Base-by-base conservation (phyloP, 2,797 vertebrate genomes). In the Bradypodion pumilum region DNA sequence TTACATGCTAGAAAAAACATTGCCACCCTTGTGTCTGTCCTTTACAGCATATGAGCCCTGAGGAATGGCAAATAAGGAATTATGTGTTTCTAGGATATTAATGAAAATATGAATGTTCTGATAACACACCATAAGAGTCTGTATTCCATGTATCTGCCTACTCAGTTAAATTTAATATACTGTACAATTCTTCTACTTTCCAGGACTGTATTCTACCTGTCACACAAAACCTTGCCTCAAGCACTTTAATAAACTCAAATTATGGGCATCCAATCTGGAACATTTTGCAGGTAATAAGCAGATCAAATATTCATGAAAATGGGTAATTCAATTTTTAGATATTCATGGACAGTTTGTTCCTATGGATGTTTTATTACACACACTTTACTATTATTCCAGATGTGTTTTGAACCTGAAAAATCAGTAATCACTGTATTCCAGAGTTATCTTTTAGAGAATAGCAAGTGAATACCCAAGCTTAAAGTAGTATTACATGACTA, bases 271-370 rank as follows among this genome's bases (percentile, higher is more conserved):
- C 0, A 89, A 87, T 86, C 6, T 56, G 84, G 79, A 90, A 63
- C 44, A 76, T 88, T 92, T 89, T 90, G 7, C 79, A 88, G 72
- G 72, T 89, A 92, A 85, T 88, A 90, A 88, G 42, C 6, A 90
- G 46, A 91, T 86, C 16, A 92, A 93, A 84, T 89, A 90, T 88
- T 88, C 56, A 88, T 89, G 40, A 83, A 92, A 89, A 86, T 78
- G 37, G 9, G 13, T 82, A 86, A 92, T 85, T 94, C 37, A 82
- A 6, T 90, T 90, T 85, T 91, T 85, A 93, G 92, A 88, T 86
- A 80, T 82, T 32, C 21, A 84, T 59, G 15, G 32, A n/a, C 7
- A 75, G 79, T 91, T 89, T 89, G 32, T 85, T 90, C 62, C 21
- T 35, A 32, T 44, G 32, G 70, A 62, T 90, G 19, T 88, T 89